These are phyloP conservation scores for Mechanitis mazaeus DNA, from an alignment of 2,888 invertebrate genomes.

Conservation along the genomic window DNA sequence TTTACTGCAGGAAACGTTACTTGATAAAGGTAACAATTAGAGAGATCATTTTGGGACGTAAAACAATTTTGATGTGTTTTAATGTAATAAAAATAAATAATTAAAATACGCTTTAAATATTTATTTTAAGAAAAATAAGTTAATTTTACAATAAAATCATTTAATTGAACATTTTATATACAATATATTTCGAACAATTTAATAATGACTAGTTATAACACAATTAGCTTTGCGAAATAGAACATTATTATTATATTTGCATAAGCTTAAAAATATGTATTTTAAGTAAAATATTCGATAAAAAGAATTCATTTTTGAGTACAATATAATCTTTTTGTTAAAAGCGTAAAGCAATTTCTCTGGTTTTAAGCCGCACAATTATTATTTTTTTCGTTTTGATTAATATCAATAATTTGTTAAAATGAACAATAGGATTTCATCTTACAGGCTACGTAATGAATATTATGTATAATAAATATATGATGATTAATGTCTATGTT, in stretches of 20 bases:
- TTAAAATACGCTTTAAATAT: constrained; percentile 41
- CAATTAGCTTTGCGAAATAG: constrained; percentile 55
- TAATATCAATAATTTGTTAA: constrained; percentile 34
- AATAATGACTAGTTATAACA: constrained; percentile 58
- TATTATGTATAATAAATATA: constrained; percentile 51
- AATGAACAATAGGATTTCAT: constrained; percentile 42
- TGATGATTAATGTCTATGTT: constrained; percentile 40
- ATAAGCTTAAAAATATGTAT: background rate
- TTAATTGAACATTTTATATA: constrained; percentile 64
- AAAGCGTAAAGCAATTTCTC: constrained; percentile 47
- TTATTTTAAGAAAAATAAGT: constrained; percentile 62
- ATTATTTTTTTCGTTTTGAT: constrained; percentile 28
- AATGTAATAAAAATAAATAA: background rate
- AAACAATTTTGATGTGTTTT: background rate
- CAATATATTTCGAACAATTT: constrained; percentile 65
- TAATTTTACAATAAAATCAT: constrained; percentile 53
- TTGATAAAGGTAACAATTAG: too few species aligned
- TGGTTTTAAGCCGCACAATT: constrained; percentile 55
- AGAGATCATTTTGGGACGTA: background rate
- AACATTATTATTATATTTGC: background rate
- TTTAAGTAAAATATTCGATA: constrained; percentile 7
- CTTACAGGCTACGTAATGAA: constrained; percentile 62
- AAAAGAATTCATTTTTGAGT: background rate
- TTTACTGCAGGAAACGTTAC: too few species aligned
- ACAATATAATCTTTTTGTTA: constrained; percentile 30